These are phyloP conservation scores for Zoanthus sansibaricus DNA, from an alignment of 92 coral and sea anemone species.

Conservation along the genomic window DNA sequence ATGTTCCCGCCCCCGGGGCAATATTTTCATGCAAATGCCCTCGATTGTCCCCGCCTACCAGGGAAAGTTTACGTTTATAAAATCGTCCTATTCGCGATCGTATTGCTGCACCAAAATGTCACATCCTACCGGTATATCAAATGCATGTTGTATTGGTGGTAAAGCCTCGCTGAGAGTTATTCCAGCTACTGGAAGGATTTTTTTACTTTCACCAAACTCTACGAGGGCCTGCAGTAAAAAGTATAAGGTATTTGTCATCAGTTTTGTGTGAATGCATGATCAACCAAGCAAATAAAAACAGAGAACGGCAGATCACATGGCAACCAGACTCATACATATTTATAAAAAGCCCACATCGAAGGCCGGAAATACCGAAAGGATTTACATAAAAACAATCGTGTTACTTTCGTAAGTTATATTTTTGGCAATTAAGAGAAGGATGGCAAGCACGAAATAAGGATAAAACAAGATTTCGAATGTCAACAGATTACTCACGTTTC, in stretches of 20 bases:
- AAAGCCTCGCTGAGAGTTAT: constrained; percentile 44
- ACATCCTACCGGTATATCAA: constrained; percentile 44
- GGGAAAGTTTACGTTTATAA: constrained; percentile 4
- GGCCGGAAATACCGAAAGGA: constrained; percentile 3
- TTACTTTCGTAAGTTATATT: not conserved
- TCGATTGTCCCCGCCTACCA: not conserved
- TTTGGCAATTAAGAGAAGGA: constrained; percentile 4
- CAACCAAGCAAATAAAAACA: constrained; percentile 13
- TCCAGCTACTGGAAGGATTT: constrained; percentile 44
- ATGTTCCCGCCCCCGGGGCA: constrained; percentile 1
- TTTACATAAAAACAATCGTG: constrained; percentile 6
- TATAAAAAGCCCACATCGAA: not conserved
- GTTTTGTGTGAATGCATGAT: constrained; percentile 14
- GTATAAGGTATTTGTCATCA: constrained; percentile 13
- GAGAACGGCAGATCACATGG: constrained; percentile 17
- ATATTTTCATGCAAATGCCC: not conserved
- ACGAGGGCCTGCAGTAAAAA: constrained; percentile 16
- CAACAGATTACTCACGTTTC: constrained; percentile 8
- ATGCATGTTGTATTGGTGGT: constrained; percentile 44
- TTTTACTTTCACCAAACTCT: constrained; percentile 40
- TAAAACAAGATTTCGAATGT: constrained; percentile 2
- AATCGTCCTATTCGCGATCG: constrained; percentile 33
- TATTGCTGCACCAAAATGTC: constrained; percentile 44
- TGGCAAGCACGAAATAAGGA: constrained; percentile 9
- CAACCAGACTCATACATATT: constrained; percentile 14